Base-by-base conservation (phyloP, 1,140 invertebrate species). In the Leptopilina clavipes region DNA sequence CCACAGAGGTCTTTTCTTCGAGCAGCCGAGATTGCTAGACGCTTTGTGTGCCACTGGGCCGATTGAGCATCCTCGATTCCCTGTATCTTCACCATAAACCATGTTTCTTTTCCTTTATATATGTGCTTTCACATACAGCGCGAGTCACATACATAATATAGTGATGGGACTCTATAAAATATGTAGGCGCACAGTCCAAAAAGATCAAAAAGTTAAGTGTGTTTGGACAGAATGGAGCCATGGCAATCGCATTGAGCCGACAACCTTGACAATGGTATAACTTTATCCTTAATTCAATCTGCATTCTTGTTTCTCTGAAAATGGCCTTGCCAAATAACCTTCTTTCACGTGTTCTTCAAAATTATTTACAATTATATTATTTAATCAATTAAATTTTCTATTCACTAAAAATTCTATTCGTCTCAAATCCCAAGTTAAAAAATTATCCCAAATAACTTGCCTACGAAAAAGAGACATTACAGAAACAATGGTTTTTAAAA, bases 11-110 rank as follows among this genome's bases (percentile, higher is more conserved):
- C 75, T 85, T 86, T 88, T 83, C 82, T 82, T 82, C 73, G 76
- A 40, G 45, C 45, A 52, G 77, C 40, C 45, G 76, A 44, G 73
- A 72, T 78, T 59, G 48, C 74, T 31, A 5, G 59, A 43, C 70
- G 81, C 80, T 90, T 90, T 90, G 88, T 90, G 80, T 89, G 89
- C 88, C 89, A 90, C 87, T 88, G 85, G 88, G 89, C 86, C 88
- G 85, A 87, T 87, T 82, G 84, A 85, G 81, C 82, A 87, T 84
- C 80, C 83, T 85, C 84, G 82, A 84, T 84, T 83, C 78, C 82
- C 79, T 79, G 70, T 31, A 73, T 79, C 80, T 80, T 40, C 74
- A 77, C 72, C 76, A 17, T 52, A 52, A 17, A 52, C 14, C 48
- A 52, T 52, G 48, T 52, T 52, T 75, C 18, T 40, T 73, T 70